These are phyloP conservation scores for Drosophila saltans DNA, from an alignment of 1,140 invertebrate species.

Conservation along the genomic window DNA sequence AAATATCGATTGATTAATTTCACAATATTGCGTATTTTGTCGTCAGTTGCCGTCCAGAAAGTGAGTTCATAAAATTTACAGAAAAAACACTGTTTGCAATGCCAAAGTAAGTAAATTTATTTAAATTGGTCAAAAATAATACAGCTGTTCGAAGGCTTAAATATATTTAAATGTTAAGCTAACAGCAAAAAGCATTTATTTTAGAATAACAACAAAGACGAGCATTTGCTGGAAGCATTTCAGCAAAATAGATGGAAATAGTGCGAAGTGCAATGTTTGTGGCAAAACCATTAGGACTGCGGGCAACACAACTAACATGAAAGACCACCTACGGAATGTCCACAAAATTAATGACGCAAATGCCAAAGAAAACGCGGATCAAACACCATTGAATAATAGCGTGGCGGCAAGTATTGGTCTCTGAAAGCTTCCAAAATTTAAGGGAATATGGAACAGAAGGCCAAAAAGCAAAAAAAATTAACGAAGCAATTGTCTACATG, in stretches of 20 bases:
- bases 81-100: no score
- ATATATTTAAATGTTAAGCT: no score
- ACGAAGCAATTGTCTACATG: slow-evolving; percentile 12
- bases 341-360: slow-evolving; percentile 6
- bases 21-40: no score
- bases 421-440: slow-evolving; percentile 1
- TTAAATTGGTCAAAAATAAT: no score
- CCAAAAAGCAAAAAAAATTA: slow-evolving; percentile 17
- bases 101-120: no score
- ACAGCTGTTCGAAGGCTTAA: no score
- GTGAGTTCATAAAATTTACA: no score
- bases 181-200: not conserved
- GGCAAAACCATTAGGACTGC: not conserved
- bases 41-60: no score
- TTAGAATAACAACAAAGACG: slow-evolving; percentile 11
- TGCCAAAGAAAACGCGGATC: not conserved
- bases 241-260: not conserved
- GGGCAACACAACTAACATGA: no score
- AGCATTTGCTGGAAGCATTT: slow-evolving; percentile 9
- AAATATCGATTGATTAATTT: no score
- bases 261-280: slow-evolving; percentile 5
- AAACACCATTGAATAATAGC: not conserved
- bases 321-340: not conserved
- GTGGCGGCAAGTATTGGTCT: not conserved
- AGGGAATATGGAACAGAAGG: slow-evolving; percentile 2